Conservation (phyloP, 1,140 invertebrate species). For the Chironomus striatipennis region DNA sequence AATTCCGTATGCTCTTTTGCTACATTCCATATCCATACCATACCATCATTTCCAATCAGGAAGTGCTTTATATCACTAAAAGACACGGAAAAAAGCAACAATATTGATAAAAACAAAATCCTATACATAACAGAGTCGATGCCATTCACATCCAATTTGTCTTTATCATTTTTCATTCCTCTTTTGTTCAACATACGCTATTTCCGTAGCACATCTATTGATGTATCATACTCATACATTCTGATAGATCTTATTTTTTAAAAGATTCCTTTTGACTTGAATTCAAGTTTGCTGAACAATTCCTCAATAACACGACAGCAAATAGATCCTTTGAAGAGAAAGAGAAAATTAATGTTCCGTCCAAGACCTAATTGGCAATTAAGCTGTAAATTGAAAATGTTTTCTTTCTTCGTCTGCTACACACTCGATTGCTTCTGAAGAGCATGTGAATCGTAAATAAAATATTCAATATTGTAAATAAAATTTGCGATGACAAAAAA, state of each 20-base stretch:
- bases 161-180: slow-evolving; percentile 2
- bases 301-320: background rate
- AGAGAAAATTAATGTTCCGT: background rate
- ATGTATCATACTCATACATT: background rate
- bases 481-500: too few species aligned
- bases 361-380: background rate
- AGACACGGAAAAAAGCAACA: too few species aligned
- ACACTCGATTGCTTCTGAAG: background rate
- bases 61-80: too few species aligned
- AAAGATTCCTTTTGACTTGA: background rate
- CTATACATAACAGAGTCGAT: background rate
- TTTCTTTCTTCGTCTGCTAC: background rate
- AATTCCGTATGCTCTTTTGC: too few species aligned
- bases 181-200: background rate
- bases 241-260: background rate
- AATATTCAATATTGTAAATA: too few species aligned
- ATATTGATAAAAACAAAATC: too few species aligned
- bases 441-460: too few species aligned
- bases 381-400: background rate
- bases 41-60: too few species aligned
- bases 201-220: background rate
- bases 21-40: too few species aligned
- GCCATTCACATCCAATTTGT: background rate
- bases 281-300: background rate
- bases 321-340: background rate